phyloP scores from a whole-genome alignment of 2,113 vertebrate species.

The Dicerorhinus sumatrensis region DNA sequence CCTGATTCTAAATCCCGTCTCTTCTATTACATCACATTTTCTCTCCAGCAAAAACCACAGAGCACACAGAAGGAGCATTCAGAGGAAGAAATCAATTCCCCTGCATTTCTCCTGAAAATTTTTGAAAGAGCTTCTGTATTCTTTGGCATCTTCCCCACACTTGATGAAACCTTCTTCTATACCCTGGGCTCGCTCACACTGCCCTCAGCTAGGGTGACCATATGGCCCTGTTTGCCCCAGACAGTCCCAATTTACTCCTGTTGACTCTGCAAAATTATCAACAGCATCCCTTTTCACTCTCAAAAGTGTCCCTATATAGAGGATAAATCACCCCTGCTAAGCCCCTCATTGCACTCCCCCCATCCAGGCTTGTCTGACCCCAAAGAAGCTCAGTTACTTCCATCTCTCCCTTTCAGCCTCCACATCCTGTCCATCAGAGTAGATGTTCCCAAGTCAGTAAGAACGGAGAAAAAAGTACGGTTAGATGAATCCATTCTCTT shows the following conservation, averaged over 20 bases:
- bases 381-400: neutral
- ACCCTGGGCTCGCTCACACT: neutral
- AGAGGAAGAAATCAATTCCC: constrained; percentile 47
- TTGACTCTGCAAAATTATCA: neutral
- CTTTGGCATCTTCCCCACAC: neutral
- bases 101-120: neutral
- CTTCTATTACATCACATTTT: neutral
- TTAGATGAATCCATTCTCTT: neutral
- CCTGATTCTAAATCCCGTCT: neutral
- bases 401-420: neutral
- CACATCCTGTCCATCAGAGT: neutral
- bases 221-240: neutral
- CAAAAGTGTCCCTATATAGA: neutral
- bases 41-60: neutral
- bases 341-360: neutral
- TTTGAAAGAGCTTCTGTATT: constrained; percentile 25
- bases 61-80: constrained; percentile 25
- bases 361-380: neutral
- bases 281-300: neutral
- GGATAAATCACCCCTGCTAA: neutral
- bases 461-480: neutral
- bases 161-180: constrained; percentile 22
- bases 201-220: neutral
- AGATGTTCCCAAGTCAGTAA: neutral
- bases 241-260: neutral